Conservation (phyloP, 2,113 vertebrate genomes). For the Coptodon rendalli region DNA sequence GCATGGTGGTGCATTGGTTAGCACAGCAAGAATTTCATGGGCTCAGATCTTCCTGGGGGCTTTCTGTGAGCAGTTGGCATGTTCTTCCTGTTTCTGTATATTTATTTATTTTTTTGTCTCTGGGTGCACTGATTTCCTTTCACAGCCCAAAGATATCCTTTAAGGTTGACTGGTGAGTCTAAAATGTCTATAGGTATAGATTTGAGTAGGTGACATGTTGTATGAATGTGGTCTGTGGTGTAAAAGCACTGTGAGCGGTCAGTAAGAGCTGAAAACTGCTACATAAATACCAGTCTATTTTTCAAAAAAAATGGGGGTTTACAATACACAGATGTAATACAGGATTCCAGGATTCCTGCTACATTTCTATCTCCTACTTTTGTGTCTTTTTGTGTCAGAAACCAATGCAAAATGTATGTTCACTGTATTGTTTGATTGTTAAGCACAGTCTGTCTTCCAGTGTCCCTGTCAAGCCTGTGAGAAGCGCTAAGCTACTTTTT, state of each 20-base stretch:
- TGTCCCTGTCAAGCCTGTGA: neutral
- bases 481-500: neutral
- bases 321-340: neutral
- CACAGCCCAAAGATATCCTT: neutral
- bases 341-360: neutral
- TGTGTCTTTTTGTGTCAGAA: neutral
- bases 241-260: neutral
- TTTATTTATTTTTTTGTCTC: neutral
- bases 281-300: neutral
- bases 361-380: neutral
- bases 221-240: neutral
- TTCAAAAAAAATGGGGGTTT: neutral
- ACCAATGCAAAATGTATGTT: neutral
- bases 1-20: neutral
- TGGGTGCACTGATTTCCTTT: neutral
- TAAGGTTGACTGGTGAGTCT: neutral
- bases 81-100: neutral
- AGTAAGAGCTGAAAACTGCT: neutral
- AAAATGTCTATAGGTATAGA: neutral
- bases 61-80: neutral
- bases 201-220: neutral
- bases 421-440: neutral
- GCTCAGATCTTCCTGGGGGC: neutral
- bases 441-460: neutral
- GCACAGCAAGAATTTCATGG: neutral